Base-by-base conservation (phyloP, 2,797 vertebrate genomes). In the Cacajao melanocephalus region DNA sequence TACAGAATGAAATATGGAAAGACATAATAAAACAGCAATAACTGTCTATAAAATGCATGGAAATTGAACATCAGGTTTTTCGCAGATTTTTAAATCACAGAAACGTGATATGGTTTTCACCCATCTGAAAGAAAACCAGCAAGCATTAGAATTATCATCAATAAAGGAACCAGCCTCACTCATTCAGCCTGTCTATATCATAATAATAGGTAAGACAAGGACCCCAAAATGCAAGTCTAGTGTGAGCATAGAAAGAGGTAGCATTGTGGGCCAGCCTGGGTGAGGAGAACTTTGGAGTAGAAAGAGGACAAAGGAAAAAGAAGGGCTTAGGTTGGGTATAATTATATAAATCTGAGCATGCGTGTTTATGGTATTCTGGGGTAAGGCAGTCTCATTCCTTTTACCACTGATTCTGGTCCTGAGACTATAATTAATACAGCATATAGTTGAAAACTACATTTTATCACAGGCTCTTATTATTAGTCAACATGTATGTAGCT, bases 21-120 rank as follows among this genome's bases (percentile, higher is more conserved):
- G 15, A 41, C 39, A 48, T 1, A 67, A 3, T 67, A 46, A 93
- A 92, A 73, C 4, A 78, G 10, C 30, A 88, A 44, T 7, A 46
- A 5, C 20, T 64, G 24, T 72, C 58, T 85, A 44, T 52, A n/a
- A 88, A 44, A 44, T 24, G 44, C 8, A 33, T 28, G 30, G 41
- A 88, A 85, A 57, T 50, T 50, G 90, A 78, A 64, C 2, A n/a
- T 92, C 28, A 95, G 0, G 3, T 79, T 90, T 19, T 82, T 80
- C 67, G 19, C 2, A 72, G 78, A 61, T 78, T 96, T 89, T 90
- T 44, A 72, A 80, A 64, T 81, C n/a, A 73, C 1, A 41, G 41
- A 90, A 41, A 88, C 7, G 33, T 57, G 30, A 72, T 41, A 44
- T 2, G 61, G 11, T 39, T 96, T 84, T 73, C 39, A 39, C 28